phyloP scores from a whole-genome alignment of 2,797 vertebrate genomes.

The Oryzias dopingdopingensis region DNA sequence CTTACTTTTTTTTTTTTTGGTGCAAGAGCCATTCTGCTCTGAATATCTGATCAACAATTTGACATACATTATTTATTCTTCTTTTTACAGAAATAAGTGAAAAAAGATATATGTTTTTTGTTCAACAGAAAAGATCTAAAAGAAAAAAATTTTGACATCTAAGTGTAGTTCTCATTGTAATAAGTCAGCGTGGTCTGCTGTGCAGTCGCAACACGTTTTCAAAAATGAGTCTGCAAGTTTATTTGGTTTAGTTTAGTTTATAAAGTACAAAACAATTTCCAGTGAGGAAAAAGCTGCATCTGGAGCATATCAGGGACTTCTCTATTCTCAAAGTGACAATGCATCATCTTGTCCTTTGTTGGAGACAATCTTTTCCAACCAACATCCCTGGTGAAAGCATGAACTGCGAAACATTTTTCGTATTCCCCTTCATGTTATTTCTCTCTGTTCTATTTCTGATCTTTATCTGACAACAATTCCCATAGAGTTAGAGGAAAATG shows the following conservation, averaged over 20 bases:
- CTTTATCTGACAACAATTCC: conserved; percentile 44
- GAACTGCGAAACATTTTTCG: conserved; percentile 19
- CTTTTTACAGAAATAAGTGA: too few species aligned
- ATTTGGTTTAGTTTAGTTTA: conserved; percentile 4
- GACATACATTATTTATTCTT: background rate
- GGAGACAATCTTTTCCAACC: background rate
- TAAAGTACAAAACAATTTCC: background rate
- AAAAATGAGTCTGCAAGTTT: background rate
- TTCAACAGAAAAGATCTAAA: too few species aligned
- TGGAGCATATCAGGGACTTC: conserved; percentile 13
- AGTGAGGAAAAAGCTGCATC: conserved; percentile 7
- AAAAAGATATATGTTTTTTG: too few species aligned
- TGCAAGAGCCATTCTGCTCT: conserved; percentile 8
- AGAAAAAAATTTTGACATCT: too few species aligned
- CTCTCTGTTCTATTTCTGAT: conserved; percentile 25
- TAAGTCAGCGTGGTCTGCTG: too few species aligned
- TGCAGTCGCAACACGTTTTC: too few species aligned
- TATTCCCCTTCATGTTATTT: conserved; percentile 22
- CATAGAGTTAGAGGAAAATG: conserved; percentile 27
- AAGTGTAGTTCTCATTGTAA: too few species aligned
- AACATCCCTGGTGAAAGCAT: conserved; percentile 10
- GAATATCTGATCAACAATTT: conserved; percentile 5
- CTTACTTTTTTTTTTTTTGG: conserved; percentile 10
- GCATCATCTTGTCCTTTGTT: conserved; percentile 1
- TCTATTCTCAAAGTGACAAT: background rate